Evolutionary conservation across 2,888 invertebrate genomes (phyloP).

Genomic region (Masnerella sp.): DNA sequence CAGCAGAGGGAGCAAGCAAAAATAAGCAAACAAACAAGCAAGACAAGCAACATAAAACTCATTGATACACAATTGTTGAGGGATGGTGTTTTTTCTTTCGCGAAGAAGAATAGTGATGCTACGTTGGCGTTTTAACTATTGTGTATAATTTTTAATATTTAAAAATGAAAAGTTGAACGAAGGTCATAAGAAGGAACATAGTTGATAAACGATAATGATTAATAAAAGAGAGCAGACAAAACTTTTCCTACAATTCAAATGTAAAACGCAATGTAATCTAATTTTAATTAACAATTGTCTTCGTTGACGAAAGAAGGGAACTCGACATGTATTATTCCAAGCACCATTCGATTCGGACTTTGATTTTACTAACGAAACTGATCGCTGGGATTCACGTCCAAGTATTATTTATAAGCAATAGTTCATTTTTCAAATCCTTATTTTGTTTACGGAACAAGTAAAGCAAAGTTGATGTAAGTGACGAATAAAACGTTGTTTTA

Average conservation of each 20-base stretch:
- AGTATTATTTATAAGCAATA: constrained; percentile 57
- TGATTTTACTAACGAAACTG: constrained; percentile 12
- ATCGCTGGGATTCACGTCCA: constrained; percentile 45
- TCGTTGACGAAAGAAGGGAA: constrained; percentile 45
- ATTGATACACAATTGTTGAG: constrained; percentile 52
- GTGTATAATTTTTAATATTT: constrained; percentile 56
- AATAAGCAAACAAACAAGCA: background rate
- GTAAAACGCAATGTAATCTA: constrained; percentile 47
- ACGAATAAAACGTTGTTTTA: constrained; percentile 40
- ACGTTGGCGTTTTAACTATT: constrained; percentile 52
- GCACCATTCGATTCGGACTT: constrained; percentile 25
- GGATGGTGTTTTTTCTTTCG: constrained; percentile 46
- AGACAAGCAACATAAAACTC: background rate
- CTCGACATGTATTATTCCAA: constrained; percentile 44
- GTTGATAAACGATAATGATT: constrained; percentile 25
- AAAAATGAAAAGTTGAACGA: constrained; percentile 28
- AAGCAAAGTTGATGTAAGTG: constrained; percentile 17
- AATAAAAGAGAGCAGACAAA: constrained; percentile 7
- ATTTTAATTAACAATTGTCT: constrained; percentile 49
- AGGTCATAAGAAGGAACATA: constrained; percentile 22
- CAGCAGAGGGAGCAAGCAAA: constrained; percentile 10
- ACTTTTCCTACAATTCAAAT: constrained; percentile 54
- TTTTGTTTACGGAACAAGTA: constrained; percentile 26
- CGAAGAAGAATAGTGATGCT: constrained; percentile 40
- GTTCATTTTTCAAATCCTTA: constrained; percentile 29